Evolutionary conservation across 2,113 vertebrate genomes (phyloP).

Genomic region (Psilopogon haemacephalus): DNA sequence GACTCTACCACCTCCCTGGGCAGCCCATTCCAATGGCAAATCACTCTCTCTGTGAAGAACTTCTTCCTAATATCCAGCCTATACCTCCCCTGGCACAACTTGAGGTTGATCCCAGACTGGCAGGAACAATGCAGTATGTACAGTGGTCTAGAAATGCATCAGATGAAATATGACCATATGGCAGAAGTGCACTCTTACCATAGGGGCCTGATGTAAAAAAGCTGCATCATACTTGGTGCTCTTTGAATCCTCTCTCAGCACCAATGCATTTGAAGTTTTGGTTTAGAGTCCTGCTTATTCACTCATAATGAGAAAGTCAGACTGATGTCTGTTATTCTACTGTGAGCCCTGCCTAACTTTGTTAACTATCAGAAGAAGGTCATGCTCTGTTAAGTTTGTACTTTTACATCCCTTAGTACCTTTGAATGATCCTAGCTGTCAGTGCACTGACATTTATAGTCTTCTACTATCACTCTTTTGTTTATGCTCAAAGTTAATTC

Average conservation of each 20-base stretch:
- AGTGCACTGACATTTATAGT: constrained; percentile 23
- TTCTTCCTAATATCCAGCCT: too few species aligned
- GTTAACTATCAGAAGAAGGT: constrained; percentile 36
- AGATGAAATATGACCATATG: rapidly evolving
- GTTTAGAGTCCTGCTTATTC: constrained; percentile 15
- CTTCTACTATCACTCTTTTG: not conserved
- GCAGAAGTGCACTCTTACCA: not conserved
- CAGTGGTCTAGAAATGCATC: not conserved
- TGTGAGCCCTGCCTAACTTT: constrained; percentile 33
- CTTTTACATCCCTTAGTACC: constrained; percentile 22
- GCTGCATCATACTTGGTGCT: not conserved
- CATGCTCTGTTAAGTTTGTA: constrained; percentile 32
- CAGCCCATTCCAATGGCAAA: too few species aligned
- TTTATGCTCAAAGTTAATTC: constrained; percentile 45
- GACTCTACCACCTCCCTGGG: too few species aligned
- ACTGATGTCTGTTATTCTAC: constrained; percentile 31
- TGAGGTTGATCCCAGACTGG: not conserved
- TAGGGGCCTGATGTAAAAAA: not conserved
- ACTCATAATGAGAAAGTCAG: constrained; percentile 22
- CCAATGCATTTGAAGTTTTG: not conserved
- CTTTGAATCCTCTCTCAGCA: not conserved
- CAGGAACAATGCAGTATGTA: not conserved
- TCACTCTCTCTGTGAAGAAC: too few species aligned
- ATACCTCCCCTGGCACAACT: too few species aligned
- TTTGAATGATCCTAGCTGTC: constrained; percentile 34